phyloP scores from a whole-genome alignment of 2,888 invertebrate genomes.

The Tipula helvola region DNA sequence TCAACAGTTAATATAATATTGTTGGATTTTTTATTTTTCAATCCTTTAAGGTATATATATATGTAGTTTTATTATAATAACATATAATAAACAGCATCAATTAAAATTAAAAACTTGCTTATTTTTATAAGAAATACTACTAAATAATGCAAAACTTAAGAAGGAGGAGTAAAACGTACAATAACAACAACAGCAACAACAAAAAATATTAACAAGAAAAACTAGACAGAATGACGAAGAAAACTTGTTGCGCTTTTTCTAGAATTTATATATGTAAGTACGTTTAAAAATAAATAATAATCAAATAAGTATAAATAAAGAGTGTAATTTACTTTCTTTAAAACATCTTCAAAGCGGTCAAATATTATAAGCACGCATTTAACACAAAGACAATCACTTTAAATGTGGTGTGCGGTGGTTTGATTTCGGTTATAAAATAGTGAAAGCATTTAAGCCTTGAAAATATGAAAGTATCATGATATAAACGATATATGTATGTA shows the following conservation, averaged over 20 bases:
- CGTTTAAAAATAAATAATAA: neutral
- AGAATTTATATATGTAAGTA: neutral
- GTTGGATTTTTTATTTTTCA: neutral
- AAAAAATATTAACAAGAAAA: neutral
- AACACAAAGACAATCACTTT: neutral
- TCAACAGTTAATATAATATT: neutral
- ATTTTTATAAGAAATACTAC: neutral
- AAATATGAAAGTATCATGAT: neutral
- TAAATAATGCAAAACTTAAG: neutral
- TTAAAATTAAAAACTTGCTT: neutral
- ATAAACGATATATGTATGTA: neutral
- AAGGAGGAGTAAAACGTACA: neutral
- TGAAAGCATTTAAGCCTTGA: neutral
- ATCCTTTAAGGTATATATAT: neutral
- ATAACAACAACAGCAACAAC: neutral
- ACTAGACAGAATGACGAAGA: conserved; percentile 9
- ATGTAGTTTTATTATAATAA: neutral
- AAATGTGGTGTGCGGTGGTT: neutral
- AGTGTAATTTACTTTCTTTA: neutral
- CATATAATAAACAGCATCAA: neutral
- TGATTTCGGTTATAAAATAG: neutral
- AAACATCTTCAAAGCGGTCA: neutral
- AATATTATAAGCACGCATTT: neutral
- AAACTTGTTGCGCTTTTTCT: conserved; percentile 8
- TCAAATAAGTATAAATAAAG: neutral